Base-by-base conservation (phyloP, 2,888 invertebrate genomes). In the Cephus pygmeus region DNA sequence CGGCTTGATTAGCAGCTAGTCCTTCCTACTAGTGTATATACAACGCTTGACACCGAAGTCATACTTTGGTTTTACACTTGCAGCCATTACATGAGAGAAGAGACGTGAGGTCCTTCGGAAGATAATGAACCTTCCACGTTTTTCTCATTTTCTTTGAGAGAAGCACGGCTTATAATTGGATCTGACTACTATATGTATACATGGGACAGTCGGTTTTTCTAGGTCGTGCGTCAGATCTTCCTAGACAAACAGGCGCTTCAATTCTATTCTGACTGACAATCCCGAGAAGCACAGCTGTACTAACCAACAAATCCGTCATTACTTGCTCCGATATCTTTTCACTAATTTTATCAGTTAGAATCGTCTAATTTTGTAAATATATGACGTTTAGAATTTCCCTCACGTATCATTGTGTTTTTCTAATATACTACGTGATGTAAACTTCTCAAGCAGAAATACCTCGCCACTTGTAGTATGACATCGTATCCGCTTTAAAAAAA, bases 81-180 rank as follows among this genome's bases (percentile, higher is more conserved):
- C 35, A 34, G 71, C 33, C 69, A 75, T 69, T 33, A 69, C 33
- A 15, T 34, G 34, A 30, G 12, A 1, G 35, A 31, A 34, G 34
- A 69, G 34, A 36, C 68, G 36, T 34, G 33, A 73, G 40, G 30
- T n/a, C 34, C 15, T 33, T 34, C 30, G 23, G 71, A 74, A 35
- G 33, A 33, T 69, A 77, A 75, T 75, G 77, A 77, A 77, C 75
- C 74, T 23, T 71, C 71, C 71, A 11, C 12, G 31, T 71, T 71
- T 71, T 31, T 31, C 6, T 71, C 69, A 23, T 75, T 69, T 77
- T 33, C 69, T 36, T 35, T 31, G 23, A 34, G 36, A 71, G 35
- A 34, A 35, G 56, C 15, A 69, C 36, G 30, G 33, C 34, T 77
- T 77, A 77, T 77, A 73, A 77, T 77, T 77, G 77, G 77, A 74